A percentile compares a stretch with the other conserved stretches of the same genome.
phyloP scores from a whole-genome alignment of 2,113 vertebrate species.

The Phyllostomus hastatus region DNA sequence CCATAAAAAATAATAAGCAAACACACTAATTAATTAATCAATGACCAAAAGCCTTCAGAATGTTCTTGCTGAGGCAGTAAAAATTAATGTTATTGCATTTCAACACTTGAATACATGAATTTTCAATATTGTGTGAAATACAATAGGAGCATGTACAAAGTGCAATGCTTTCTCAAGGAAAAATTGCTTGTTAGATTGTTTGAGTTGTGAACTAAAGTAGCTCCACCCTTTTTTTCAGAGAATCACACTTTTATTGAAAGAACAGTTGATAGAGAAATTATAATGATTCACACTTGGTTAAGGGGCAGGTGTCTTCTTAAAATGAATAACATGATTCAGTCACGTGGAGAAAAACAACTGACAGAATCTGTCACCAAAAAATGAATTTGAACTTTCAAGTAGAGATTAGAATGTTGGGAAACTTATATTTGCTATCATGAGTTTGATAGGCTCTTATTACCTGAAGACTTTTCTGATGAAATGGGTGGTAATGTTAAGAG shows the following conservation, averaged over 20 bases:
- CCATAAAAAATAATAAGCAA: neutral
- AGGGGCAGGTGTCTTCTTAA: neutral
- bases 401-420: neutral
- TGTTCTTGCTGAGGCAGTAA: neutral
- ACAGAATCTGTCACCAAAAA: constrained; percentile 1
- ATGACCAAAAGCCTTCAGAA: neutral
- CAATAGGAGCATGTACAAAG: neutral
- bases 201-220: neutral
- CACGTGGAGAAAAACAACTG: neutral
- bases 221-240: neutral
- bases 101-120: neutral
- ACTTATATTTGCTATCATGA: neutral
- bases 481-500: neutral
- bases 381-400: neutral
- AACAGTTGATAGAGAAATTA: neutral
- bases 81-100: neutral
- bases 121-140: neutral
- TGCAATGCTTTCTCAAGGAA: neutral
- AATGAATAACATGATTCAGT: neutral
- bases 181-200: neutral
- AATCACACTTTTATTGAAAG: neutral
- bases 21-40: neutral
- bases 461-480: neutral
- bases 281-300: neutral
- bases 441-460: neutral